Base-by-base conservation (phyloP, 2,888 invertebrate genomes). In the Hydrotaea diabolus region DNA sequence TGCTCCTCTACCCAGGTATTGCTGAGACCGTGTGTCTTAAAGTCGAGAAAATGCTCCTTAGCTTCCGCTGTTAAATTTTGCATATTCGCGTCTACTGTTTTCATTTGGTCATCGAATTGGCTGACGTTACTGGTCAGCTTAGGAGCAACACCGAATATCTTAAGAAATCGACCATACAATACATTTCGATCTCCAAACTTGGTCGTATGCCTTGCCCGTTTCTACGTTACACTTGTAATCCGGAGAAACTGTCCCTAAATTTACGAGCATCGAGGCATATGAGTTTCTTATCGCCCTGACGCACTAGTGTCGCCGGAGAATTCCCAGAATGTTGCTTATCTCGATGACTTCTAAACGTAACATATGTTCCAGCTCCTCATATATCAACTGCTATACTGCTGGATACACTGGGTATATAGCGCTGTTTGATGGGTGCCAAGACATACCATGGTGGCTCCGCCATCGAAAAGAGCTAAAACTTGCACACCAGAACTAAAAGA, bases 331-430 rank as follows among this genome's bases (percentile, higher is more conserved):
- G 21, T 62, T 73, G 15, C 72, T 64, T 0, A 2, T 19, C 17
- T 80, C 75, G 0, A 75, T 46, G 11, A 75, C 75, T 5, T 36
- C 75, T 11, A 69, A 17, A 3, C 39, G 31, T 0, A 75, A 13
- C 83, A 80, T 83, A 0, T 77, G n/a, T 2, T 75, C 83, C 13
- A 83, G 23, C 23, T 77, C 83, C n/a, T 26, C 46, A 11, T 64
- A 73, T 39, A 83, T 66, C 11, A 83, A 46, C n/a, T 62, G 39
- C 39, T 79, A 64, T 13, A 62, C 39, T 8, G 66, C 76, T 0
- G 66, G 76, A 7, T 53, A 77, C 2, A 77, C 55, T 7, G 64
- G 69, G 15, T 79, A 79, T n/a, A 36, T 73, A 64, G 4, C 73
- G 62, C 23, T 79, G 69, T 19, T 80, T 83, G n/a, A 76, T 26